A percentile compares a stretch with the other conserved stretches of the same genome.
Conservation (phyloP, 2,113 vertebrate species). For the Lycaon pictus region DNA sequence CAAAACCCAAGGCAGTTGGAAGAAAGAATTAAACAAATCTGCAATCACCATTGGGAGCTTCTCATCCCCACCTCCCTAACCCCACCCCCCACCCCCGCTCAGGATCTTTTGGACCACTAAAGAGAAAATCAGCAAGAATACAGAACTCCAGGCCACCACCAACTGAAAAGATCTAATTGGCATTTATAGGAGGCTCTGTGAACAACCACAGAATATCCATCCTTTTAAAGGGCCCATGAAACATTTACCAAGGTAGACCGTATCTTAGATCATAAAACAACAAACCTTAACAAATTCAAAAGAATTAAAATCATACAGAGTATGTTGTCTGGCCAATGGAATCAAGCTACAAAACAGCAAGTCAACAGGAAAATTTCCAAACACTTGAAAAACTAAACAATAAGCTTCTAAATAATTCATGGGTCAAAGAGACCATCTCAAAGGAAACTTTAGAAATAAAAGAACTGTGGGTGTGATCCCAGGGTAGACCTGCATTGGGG, state of each 20-base stretch:
- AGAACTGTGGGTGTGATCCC: too few species aligned
- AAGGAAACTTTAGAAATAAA: not conserved
- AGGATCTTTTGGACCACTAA: not conserved
- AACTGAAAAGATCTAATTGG: not conserved
- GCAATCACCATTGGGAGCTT: not conserved
- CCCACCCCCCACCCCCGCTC: not conserved
- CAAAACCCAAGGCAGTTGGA: not conserved
- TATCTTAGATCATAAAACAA: not conserved
- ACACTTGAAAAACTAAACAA: constrained; percentile 16
- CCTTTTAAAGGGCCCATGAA: not conserved
- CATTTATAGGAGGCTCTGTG: not conserved
- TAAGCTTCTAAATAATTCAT: constrained; percentile 18
- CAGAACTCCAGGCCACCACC: not conserved
- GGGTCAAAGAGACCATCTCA: not conserved
- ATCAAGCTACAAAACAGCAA: not conserved
- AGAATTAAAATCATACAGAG: not conserved
- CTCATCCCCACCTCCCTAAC: not conserved
- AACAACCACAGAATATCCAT: not conserved
- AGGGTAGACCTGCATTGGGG: too few species aligned
- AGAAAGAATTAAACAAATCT: not conserved
- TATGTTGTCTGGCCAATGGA: not conserved
- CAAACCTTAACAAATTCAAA: not conserved
- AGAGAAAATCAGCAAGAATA: not conserved
- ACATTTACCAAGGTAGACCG: not conserved
- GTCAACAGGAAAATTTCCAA: not conserved